Evolutionary conservation across 2,888 invertebrate genomes (phyloP).

Genomic region (Melipona bicolor): DNA sequence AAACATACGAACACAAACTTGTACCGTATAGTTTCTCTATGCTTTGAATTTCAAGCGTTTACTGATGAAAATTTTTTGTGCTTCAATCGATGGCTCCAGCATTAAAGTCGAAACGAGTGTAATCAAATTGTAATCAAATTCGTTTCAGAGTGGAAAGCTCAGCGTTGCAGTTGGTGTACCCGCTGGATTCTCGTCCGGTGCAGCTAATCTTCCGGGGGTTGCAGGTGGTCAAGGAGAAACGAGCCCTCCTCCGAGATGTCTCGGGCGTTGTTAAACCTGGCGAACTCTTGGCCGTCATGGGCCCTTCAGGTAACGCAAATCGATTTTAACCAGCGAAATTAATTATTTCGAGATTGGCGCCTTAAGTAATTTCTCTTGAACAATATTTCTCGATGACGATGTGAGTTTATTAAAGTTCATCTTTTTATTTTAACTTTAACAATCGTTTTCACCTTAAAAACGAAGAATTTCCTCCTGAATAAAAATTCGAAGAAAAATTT

Average conservation of each 20-base stretch:
- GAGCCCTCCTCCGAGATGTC: constrained; percentile 89
- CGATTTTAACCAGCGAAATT: not conserved
- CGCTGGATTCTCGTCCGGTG: constrained; percentile 87
- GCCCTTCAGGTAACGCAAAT: constrained; percentile 88
- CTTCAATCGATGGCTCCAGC: too few relatives aligned
- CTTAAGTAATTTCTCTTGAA: not conserved
- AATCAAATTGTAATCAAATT: too few relatives aligned
- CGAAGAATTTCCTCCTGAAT: too few relatives aligned
- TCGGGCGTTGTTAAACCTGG: constrained; percentile 91
- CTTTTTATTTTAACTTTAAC: too few relatives aligned
- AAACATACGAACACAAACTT: too few relatives aligned
- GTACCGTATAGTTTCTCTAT: too few relatives aligned
- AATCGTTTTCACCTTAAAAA: too few relatives aligned
- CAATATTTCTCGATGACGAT: too few relatives aligned
- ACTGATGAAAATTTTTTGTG: too few relatives aligned
- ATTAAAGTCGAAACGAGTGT: too few relatives aligned
- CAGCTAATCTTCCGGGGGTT: constrained; percentile 89
- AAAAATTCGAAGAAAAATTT: not conserved
- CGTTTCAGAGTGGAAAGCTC: constrained; percentile 87
- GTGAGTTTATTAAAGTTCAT: too few relatives aligned
- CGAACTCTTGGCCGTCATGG: constrained; percentile 92
- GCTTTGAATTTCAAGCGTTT: too few relatives aligned
- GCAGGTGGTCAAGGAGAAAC: constrained; percentile 85
- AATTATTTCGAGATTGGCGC: not conserved
- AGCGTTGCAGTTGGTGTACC: constrained; percentile 87